Conservation (phyloP, 2,888 invertebrate species). For the Lithosia quadra region DNA sequence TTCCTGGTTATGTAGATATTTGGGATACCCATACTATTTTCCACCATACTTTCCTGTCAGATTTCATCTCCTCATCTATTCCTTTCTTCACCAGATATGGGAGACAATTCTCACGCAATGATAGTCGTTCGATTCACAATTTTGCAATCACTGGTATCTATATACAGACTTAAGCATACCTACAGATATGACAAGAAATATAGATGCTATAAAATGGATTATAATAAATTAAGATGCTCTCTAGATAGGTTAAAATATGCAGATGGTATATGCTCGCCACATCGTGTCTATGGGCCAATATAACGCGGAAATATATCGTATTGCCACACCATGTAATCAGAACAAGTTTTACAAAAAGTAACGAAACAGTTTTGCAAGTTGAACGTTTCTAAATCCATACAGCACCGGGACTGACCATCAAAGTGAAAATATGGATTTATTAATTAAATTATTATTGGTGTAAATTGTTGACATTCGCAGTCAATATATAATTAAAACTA, state of each 20-base stretch:
- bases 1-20: too few species aligned
- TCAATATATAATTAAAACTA: conserved; percentile 16
- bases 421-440: conserved; percentile 12
- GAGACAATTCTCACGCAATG: too few species aligned
- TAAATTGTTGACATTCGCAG: conserved; percentile 22
- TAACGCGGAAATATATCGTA: background rate
- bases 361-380: background rate
- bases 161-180: too few species aligned
- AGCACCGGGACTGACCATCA: conserved; percentile 19
- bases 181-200: too few species aligned
- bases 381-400: conserved; percentile 24
- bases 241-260: background rate
- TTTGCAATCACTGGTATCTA: background rate
- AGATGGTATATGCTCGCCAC: too few species aligned
- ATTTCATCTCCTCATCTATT: too few species aligned
- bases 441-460: conserved; percentile 21
- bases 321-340: background rate
- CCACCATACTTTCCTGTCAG: too few species aligned
- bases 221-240: background rate
- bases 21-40: too few species aligned
- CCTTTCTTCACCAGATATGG: too few species aligned
- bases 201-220: background rate
- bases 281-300: background rate
- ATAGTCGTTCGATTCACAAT: background rate
- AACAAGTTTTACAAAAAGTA: background rate